Evolutionary conservation across 2,113 vertebrate genomes (phyloP), one percentile per base, ranked within the genome.

Genomic region (Platysternon megacephalum): DNA sequence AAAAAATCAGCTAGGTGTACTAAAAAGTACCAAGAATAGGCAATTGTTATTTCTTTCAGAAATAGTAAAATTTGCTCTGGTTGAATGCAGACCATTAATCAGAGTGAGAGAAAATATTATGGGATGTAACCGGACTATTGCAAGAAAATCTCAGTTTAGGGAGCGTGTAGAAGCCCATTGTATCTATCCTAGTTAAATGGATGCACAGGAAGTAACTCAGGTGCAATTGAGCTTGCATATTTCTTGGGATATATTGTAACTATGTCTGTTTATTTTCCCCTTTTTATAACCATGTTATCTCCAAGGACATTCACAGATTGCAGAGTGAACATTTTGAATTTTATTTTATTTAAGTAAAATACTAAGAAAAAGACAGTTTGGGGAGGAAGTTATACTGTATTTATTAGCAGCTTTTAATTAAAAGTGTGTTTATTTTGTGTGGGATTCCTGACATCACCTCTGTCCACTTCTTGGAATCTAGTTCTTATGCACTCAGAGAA

Each of bases 311-410:
- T 2, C 42, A 58, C 14, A 76, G n/a, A 76, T 13, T 49, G 42
- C 4, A 82, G 84, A 82, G 8, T 21, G 51, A 88, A 85, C 5
- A 81, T 24, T 3, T 0, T 3, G 11, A 58, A 8, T 46, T 81
- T 93, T 52, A 65, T 72, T 94, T 91, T 72, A 65, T 44, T 79
- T 32, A 52, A 91, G 78, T 94, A 85, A 94, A 90, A 92, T 85
- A 79, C 1, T 51, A 82, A 16, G 82, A 89, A 96, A 95, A 68
- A 51, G 5, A 89, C 44, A 87, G 84, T 76, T 86, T 94, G 11
- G 3, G 79, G 6, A 35, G 35, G 13, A 95, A 86, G 24, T 51
- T 56, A 61, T 26, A 78, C 12, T 29, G 52, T 58, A 84, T 91
- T 91, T 91, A 78, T 74, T 1, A 0, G 4, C 94, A 2, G 6